Conservation (phyloP, 2,113 vertebrate species). For the Puffinus mauretanicus region DNA sequence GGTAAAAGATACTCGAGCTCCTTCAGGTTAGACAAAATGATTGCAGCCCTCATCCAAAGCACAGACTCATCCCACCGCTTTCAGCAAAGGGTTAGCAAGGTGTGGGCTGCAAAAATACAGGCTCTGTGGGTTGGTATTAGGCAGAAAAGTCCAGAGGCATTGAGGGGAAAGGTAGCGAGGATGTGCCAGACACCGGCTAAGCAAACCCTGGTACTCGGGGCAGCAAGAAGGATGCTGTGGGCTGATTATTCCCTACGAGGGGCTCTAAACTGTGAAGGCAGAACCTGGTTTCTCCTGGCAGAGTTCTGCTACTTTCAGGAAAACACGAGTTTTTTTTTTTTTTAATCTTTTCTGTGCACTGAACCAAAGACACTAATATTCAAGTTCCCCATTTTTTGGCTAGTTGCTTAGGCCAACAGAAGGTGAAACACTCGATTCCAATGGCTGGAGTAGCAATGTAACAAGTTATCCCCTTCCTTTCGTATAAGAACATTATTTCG, state of each 20-base stretch:
- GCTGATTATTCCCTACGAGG: neutral
- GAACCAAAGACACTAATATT: neutral
- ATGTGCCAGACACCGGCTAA: neutral
- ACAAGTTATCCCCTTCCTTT: too few species aligned
- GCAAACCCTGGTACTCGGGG: neutral
- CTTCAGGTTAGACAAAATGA: neutral
- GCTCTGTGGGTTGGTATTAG: neutral
- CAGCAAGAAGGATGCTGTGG: neutral
- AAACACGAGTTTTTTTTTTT: neutral
- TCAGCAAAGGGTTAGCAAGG: neutral
- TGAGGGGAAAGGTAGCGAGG: neutral
- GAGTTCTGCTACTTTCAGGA: neutral
- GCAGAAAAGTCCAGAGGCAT: neutral
- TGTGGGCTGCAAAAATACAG: neutral
- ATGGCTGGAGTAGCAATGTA: neutral
- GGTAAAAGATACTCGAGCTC: neutral
- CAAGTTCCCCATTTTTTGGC: neutral
- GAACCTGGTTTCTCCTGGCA: neutral
- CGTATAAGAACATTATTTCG: rapidly evolving
- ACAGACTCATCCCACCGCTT: neutral
- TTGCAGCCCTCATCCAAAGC: neutral
- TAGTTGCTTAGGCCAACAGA: neutral
- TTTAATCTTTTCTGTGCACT: neutral
- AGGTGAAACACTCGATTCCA: rapidly evolving
- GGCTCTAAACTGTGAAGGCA: neutral